Base-by-base conservation (phyloP, 2,888 invertebrate genomes). In the Abscondita cerata region DNA sequence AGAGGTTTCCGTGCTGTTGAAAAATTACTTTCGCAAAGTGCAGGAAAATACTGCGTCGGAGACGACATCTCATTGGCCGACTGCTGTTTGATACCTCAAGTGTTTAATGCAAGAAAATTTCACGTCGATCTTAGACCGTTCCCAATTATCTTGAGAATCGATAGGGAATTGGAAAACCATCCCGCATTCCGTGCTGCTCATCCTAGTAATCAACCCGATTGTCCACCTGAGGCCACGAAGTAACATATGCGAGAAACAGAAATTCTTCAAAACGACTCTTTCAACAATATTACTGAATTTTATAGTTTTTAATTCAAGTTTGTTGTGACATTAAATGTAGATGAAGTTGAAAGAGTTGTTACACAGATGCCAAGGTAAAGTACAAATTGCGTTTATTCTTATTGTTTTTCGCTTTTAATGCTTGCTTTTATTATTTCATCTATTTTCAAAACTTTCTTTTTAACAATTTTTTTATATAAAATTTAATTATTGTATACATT, bases 51-150 rank as follows among this genome's bases (percentile, higher is more conserved):
- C 77, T 95, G 94, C 76, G 92, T 96, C 1, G 98, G 98, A 0
- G 95, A 98, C 81, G 91, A 92, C 70, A 89, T 98, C 61, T 93
- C 96, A 0, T 82, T 98, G 75, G 98, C 98, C 3, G 98, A 98
- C 81, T 92, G 96, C 75, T 97, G 95, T 78, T 83, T 98, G 61
- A 93, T 98, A 52, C 98, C 98, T 47, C 98, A 98, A 83, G 91
- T 97, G 54, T 95, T 93, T 79, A 96, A 96, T 83, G 97, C 97
- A 25, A 86, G 92, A 79, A 90, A 95, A 82, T 97, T 96, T 83
- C 93, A 94, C 73, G 96, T 97, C 9, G 95, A 97, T 78, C 82
- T 97, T 69, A 86, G 91, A 65, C 90, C 92, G 1, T 98, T 92
- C 80, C 97, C 97, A 2, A 93, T 90, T 54, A 95, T 98, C 71